Conservation (phyloP, 2,113 vertebrate genomes). For the Copsychus sechellarum region DNA sequence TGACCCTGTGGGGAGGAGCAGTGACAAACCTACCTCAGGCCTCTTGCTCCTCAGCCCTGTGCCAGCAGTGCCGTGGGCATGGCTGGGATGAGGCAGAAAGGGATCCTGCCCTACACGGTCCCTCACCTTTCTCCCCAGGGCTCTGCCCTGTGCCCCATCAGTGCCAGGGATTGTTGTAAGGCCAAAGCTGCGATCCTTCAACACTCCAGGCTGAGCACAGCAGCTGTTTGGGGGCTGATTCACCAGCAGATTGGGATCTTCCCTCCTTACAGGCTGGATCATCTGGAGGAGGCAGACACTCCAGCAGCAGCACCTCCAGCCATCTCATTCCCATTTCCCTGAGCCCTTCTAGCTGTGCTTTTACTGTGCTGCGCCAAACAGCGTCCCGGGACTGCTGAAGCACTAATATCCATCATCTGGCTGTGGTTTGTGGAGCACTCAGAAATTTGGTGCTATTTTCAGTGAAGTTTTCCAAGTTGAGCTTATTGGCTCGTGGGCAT, state of each 20-base stretch:
- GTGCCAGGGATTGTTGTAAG: neutral
- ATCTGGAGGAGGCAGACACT: neutral
- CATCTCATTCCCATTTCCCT: conserved; percentile 9
- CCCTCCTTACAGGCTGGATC: neutral
- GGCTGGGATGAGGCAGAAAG: neutral
- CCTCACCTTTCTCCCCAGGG: neutral
- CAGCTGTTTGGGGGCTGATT: neutral
- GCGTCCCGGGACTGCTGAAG: neutral
- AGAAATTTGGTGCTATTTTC: conserved; percentile 35
- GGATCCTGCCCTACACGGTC: accelerated
- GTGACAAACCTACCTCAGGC: neutral
- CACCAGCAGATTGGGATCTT: neutral
- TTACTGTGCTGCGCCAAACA: neutral
- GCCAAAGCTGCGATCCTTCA: neutral
- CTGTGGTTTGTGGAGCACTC: neutral
- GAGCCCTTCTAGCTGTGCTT: neutral
- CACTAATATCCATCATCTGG: conserved; percentile 34
- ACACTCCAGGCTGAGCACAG: neutral
- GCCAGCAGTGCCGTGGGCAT: accelerated
- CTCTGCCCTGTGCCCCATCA: neutral
- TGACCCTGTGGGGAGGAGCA: neutral
- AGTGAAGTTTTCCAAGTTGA: conserved; percentile 43
- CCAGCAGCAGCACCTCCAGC: conserved; percentile 12
- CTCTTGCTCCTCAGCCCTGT: neutral
- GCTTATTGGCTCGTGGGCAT: conserved; percentile 45